Evolutionary conservation across 1,140 invertebrate species (phyloP).

Genomic region (Pomacea maculata): DNA sequence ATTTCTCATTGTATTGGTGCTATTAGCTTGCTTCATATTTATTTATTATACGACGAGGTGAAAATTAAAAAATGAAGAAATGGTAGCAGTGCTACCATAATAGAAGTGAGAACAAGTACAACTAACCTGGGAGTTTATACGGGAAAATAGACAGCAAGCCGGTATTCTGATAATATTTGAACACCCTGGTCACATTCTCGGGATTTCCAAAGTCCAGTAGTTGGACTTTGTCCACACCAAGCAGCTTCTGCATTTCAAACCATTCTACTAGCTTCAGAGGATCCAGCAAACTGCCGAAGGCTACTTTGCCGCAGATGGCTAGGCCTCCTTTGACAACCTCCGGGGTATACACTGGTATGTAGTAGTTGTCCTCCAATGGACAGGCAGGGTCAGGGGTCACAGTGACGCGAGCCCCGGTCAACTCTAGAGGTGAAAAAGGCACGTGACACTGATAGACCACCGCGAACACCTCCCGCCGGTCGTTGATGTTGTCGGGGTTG

Average conservation of each 20-base stretch:
- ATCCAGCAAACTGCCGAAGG: not conserved
- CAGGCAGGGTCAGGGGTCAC: not conserved
- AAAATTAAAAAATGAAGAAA: no score
- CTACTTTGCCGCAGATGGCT: not conserved
- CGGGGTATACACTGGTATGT: not conserved
- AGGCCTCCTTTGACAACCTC: not conserved
- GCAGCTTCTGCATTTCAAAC: slow-evolving; percentile 15
- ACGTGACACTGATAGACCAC: not conserved
- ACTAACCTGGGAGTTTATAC: slow-evolving; percentile 3
- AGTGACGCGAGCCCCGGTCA: not conserved
- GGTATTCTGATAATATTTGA: not conserved
- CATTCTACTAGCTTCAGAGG: slow-evolving; percentile 6
- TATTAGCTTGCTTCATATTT: no score
- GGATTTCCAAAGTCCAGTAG: not conserved
- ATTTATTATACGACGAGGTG: no score
- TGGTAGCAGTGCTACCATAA: no score
- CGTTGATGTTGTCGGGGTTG: no score
- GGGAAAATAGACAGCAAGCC: not conserved
- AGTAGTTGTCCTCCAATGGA: not conserved
- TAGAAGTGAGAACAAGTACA: no score
- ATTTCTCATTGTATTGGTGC: no score
- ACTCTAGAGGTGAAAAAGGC: not conserved
- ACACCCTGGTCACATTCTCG: not conserved
- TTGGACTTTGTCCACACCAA: slow-evolving; percentile 14
- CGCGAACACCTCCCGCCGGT: not conserved